A percentile compares a stretch with the other conserved stretches of the same genome.
Evolutionary conservation across 2,888 invertebrate species (phyloP).

Genomic region (Noctua fimbriata): DNA sequence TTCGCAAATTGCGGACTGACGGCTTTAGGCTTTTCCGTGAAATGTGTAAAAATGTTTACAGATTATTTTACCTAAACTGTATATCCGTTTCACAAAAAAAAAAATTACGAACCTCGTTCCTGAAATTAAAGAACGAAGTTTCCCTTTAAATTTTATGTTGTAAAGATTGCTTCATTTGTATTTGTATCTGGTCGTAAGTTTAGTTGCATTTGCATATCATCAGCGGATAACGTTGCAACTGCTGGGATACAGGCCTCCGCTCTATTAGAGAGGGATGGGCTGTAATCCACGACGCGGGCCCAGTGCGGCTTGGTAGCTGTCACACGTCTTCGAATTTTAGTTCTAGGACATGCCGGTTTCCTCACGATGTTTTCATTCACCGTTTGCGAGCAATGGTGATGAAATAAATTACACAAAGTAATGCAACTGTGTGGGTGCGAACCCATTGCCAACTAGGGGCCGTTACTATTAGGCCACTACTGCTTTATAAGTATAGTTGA

Average conservation of each 20-base stretch:
- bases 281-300: not conserved
- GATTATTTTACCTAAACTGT: slow-evolving; percentile 7
- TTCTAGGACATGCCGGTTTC: not conserved
- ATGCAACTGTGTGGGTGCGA: not conserved
- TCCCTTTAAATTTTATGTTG: not conserved
- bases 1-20: slow-evolving; percentile 27
- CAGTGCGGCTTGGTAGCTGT: not conserved
- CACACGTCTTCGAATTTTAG: not conserved
- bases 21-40: slow-evolving; percentile 13
- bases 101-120: not conserved
- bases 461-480: not conserved
- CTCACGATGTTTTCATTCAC: not conserved
- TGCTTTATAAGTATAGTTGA: not conserved
- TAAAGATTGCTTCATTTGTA: not conserved
- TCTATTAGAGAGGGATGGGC: not conserved
- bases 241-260: not conserved
- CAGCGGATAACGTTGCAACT: not conserved
- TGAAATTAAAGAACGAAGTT: not conserved
- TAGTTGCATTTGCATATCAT: not conserved
- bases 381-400: not conserved
- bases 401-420: not conserved
- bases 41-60: slow-evolving; percentile 8
- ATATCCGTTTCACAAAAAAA: not conserved
- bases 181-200: not conserved
- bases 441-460: not conserved